These are phyloP conservation scores for Philhelius pedissequus DNA, from an alignment of 2,888 invertebrate genomes.

Conservation along the genomic window DNA sequence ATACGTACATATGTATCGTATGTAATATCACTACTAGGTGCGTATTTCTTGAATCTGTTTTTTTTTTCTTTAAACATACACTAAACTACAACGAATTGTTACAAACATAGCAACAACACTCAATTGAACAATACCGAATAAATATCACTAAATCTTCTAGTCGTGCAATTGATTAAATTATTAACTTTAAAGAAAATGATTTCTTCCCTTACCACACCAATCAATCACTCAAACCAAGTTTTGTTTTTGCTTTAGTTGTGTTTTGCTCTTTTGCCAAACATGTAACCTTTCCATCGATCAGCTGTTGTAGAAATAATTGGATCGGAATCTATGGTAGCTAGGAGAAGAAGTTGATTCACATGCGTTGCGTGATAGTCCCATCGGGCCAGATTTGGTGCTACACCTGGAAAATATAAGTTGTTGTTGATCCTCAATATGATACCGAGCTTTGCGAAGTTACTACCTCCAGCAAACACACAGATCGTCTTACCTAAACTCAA, in stretches of 20 bases:
- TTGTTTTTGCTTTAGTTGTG: constrained; percentile 87
- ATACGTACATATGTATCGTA: background rate
- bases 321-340: constrained; percentile 91
- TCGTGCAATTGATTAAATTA: constrained; percentile 54
- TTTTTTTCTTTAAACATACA: background rate
- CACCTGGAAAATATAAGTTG: constrained; percentile 75
- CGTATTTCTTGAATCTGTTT: constrained; percentile 14
- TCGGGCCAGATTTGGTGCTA: constrained; percentile 95
- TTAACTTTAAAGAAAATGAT: constrained; percentile 1
- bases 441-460: no score
- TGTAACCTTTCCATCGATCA: constrained; percentile 95
- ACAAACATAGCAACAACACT: constrained; percentile 62
- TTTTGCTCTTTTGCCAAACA: constrained; percentile 95
- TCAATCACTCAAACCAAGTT: constrained; percentile 2
- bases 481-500: constrained; percentile 86
- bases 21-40: background rate
- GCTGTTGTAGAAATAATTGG: constrained; percentile 90
- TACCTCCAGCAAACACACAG: background rate
- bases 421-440: no score
- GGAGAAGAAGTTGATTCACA: constrained; percentile 94
- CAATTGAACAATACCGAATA: constrained; percentile 66
- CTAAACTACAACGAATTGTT: constrained; percentile 46
- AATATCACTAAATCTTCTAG: constrained; percentile 62
- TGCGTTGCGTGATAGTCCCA: constrained; percentile 99
- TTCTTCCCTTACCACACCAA: constrained; percentile 22